phyloP scores from a whole-genome alignment of 2,888 invertebrate species.

The Trissolcus brochymenae region DNA sequence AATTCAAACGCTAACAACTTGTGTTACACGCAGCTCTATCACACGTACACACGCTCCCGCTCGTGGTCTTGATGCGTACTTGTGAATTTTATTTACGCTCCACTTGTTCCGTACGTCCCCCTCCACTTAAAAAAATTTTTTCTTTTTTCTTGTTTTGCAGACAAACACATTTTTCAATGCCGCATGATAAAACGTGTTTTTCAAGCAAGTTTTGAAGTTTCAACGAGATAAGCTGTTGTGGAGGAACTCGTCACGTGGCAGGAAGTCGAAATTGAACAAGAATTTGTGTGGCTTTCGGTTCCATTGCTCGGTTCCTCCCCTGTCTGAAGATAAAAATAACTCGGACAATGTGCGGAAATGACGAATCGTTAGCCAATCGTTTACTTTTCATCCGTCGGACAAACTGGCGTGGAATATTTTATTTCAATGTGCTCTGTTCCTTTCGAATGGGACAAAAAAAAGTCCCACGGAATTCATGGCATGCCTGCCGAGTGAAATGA shows the following conservation, averaged over 20 bases:
- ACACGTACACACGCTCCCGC: no score
- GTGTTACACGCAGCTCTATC: background rate
- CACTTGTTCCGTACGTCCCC: background rate
- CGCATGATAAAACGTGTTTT: slow-evolving; percentile 4
- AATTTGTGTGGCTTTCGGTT: slow-evolving; percentile 32
- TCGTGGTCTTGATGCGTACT: background rate
- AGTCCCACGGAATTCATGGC: background rate
- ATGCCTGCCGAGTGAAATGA: no score
- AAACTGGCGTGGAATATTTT: background rate
- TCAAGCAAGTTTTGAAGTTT: background rate
- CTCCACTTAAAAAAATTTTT: background rate
- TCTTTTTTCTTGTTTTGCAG: background rate
- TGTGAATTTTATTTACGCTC: slow-evolving; percentile 6
- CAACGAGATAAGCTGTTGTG: background rate
- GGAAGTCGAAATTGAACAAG: slow-evolving; percentile 56
- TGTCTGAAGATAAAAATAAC: slow-evolving; percentile 21
- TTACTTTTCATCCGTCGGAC: slow-evolving; percentile 1
- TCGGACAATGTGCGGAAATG: slow-evolving; percentile 32
- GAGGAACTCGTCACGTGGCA: slow-evolving; percentile 45
- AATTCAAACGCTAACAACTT: slow-evolving; percentile 9
- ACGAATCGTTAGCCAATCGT: slow-evolving; percentile 34
- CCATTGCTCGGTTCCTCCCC: slow-evolving; percentile 4
- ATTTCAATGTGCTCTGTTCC: background rate
- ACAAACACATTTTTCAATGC: background rate
- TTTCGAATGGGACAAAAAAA: background rate